Evolutionary conservation across 2,113 vertebrate genomes (phyloP).

Genomic region (Psettodes erumei): DNA sequence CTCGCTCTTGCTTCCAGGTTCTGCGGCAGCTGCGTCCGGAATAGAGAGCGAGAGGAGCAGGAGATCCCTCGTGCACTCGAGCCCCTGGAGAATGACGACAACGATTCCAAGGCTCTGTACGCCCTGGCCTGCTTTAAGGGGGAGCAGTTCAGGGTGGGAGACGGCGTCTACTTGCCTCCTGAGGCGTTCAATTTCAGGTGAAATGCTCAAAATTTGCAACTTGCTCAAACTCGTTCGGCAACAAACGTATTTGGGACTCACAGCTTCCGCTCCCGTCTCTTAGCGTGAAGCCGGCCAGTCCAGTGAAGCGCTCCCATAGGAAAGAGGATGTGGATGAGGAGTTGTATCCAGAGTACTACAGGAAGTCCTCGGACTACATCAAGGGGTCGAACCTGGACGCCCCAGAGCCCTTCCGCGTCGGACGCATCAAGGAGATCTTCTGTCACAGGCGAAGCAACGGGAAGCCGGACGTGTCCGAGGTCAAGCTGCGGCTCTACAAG

Average conservation of each 20-base stretch:
- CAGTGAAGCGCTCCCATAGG: slow-evolving; percentile 88
- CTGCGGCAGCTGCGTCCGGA: slow-evolving; percentile 88
- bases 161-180: slow-evolving; percentile 88
- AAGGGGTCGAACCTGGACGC: slow-evolving; percentile 96
- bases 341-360: slow-evolving; percentile 94
- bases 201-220: not conserved
- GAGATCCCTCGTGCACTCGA: slow-evolving; percentile 85
- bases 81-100: slow-evolving; percentile 81
- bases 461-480: slow-evolving; percentile 86
- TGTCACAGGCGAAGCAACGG: slow-evolving; percentile 88
- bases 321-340: slow-evolving; percentile 95
- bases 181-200: slow-evolving; percentile 92
- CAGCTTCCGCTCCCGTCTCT: not conserved
- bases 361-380: slow-evolving; percentile 96
- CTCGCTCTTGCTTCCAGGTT: slow-evolving; percentile 82
- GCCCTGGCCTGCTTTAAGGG: slow-evolving; percentile 86
- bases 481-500: slow-evolving; percentile 91
- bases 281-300: slow-evolving; percentile 90
- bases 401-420: slow-evolving; percentile 90
- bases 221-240: not conserved
- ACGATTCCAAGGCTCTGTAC: slow-evolving; percentile 84
- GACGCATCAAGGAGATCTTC: slow-evolving; percentile 93
- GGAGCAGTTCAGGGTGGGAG: slow-evolving; percentile 87
- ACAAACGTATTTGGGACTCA: not conserved
- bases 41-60: slow-evolving; percentile 84